Conservation (phyloP, 2,888 invertebrate species). For the Philhelius pedissequus region DNA sequence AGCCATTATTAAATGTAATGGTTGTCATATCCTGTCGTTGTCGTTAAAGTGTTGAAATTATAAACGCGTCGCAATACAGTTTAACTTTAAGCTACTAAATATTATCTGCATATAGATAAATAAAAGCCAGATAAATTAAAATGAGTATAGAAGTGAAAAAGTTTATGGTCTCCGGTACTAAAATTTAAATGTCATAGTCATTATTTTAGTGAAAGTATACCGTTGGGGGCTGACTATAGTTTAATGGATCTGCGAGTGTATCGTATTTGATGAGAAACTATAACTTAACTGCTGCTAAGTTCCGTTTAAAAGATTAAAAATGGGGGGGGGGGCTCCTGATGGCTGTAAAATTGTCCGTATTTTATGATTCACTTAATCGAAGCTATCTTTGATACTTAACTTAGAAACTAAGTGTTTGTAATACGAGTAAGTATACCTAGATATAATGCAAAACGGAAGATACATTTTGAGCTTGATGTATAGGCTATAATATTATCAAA, state of each 20-base stretch:
- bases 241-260: not conserved
- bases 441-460: not conserved
- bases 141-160: slow-evolving; percentile 2
- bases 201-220: not conserved
- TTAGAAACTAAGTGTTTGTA: not conserved
- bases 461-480: no score
- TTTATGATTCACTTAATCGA: slow-evolving; percentile 17
- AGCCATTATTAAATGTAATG: slow-evolving; percentile 34
- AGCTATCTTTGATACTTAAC: not conserved
- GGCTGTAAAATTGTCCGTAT: slow-evolving; percentile 4
- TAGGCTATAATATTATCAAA: no score
- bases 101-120: not conserved
- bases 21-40: slow-evolving; percentile 56
- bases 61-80: not conserved
- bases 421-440: no score
- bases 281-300: slow-evolving; percentile 25
- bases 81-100: slow-evolving; percentile 1
- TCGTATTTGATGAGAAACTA: slow-evolving; percentile 12
- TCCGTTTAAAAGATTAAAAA: slow-evolving; percentile 28
- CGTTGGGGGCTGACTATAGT: not conserved
- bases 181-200: slow-evolving; percentile 34
- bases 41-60: slow-evolving; percentile 40
- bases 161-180: slow-evolving; percentile 33
- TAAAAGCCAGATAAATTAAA: slow-evolving; percentile 21
- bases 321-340: not conserved